A percentile compares a stretch with the other conserved stretches of the same genome.
Evolutionary conservation across 2,797 vertebrate species (phyloP).

Genomic region (Sebastes taczanowskii): DNA sequence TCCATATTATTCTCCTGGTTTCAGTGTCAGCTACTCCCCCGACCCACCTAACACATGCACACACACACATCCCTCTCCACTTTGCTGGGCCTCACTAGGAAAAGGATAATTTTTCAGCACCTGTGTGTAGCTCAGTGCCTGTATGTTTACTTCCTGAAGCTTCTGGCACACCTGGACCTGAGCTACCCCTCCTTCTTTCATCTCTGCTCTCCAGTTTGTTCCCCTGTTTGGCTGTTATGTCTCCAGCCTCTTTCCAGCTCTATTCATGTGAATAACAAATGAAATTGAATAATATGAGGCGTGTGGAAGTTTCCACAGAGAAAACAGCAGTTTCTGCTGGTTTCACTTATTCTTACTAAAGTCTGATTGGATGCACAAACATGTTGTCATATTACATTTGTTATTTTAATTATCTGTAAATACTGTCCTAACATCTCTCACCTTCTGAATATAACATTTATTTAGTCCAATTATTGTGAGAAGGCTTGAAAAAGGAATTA

Average conservation of each 20-base stretch:
- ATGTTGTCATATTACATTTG: background rate
- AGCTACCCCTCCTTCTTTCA: constrained; percentile 61
- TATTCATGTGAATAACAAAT: constrained; percentile 63
- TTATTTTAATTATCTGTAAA: background rate
- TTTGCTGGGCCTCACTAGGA: constrained; percentile 52
- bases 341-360: background rate
- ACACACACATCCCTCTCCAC: constrained; percentile 3
- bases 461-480: background rate
- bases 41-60: background rate
- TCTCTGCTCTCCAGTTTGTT: constrained; percentile 39
- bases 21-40: constrained; percentile 19
- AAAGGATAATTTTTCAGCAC: constrained; percentile 77
- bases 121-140: constrained; percentile 69
- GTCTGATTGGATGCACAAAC: background rate
- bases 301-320: constrained; percentile 20
- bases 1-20: constrained; percentile 41
- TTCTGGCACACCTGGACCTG: constrained; percentile 79
- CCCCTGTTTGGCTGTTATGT: constrained; percentile 50
- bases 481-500: background rate
- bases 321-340: constrained; percentile 11
- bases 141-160: constrained; percentile 77
- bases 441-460: background rate
- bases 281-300: constrained; percentile 43
- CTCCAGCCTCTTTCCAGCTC: constrained; percentile 42
- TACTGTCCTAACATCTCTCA: background rate